A percentile compares a stretch with the other conserved stretches of the same genome.
phyloP scores from a whole-genome alignment of 2,888 invertebrate species.

The Euclidia mi region DNA sequence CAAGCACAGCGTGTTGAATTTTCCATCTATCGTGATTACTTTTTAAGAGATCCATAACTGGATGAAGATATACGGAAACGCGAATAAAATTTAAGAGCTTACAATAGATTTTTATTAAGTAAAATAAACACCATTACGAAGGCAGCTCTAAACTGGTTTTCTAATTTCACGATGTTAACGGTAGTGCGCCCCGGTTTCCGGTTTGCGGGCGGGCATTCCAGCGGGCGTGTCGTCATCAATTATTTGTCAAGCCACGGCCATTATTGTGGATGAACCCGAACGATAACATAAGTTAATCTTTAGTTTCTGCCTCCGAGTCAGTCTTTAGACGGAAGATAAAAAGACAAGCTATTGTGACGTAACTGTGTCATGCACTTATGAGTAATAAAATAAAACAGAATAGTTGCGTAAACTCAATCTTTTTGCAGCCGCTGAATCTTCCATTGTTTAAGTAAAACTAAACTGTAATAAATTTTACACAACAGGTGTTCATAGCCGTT shows the following conservation, averaged over 20 bases:
- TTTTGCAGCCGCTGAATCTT: slow-evolving; percentile 1
- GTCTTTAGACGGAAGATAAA: not conserved
- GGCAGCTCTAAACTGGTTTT: slow-evolving; percentile 70
- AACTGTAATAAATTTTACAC: slow-evolving; percentile 48
- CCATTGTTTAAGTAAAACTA: slow-evolving; percentile 9
- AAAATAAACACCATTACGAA: slow-evolving; percentile 52
- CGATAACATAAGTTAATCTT: slow-evolving; percentile 39
- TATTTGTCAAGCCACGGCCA: slow-evolving; percentile 72
- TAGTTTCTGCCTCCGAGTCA: not conserved
- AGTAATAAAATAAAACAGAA: not conserved
- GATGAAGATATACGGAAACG: slow-evolving; percentile 7
- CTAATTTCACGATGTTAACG: slow-evolving; percentile 83
- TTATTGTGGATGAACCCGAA: slow-evolving; percentile 48
- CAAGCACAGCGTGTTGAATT: too few species aligned
- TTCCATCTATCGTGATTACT: too few species aligned
- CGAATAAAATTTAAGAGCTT: slow-evolving; percentile 20
- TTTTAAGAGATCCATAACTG: not conserved
- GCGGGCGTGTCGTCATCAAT: slow-evolving; percentile 79
- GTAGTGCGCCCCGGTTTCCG: slow-evolving; percentile 83
- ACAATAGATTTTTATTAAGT: slow-evolving; percentile 36
- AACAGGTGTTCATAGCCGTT: slow-evolving; percentile 54
- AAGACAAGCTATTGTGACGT: not conserved
- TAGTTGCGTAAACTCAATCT: slow-evolving; percentile 6
- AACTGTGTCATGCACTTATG: not conserved
- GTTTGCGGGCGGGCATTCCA: slow-evolving; percentile 78